A percentile compares a stretch with the other conserved stretches of the same genome.
phyloP scores from a whole-genome alignment of 2,797 vertebrate species.

The Taeniopygia guttata region DNA sequence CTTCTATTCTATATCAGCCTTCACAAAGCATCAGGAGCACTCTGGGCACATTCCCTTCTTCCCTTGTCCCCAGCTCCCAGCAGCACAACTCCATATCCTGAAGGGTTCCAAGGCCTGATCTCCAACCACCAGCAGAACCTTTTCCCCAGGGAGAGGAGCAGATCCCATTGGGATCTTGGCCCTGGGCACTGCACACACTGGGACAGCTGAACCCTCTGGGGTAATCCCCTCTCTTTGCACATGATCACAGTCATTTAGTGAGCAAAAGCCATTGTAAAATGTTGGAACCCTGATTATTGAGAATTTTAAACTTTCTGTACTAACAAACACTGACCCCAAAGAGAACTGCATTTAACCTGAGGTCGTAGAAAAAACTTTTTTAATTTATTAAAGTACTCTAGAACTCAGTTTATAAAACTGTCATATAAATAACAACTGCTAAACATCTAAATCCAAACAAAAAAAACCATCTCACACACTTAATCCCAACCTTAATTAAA shows the following conservation, averaged over 20 bases:
- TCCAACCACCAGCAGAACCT: neutral
- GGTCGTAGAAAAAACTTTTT: neutral
- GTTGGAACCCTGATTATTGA: neutral
- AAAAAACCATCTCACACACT: neutral
- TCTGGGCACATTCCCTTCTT: neutral
- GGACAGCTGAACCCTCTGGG: neutral
- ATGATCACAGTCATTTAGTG: accelerated
- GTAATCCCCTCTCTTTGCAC: neutral
- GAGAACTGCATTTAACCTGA: neutral
- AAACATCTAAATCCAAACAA: neutral
- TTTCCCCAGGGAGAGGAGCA: neutral
- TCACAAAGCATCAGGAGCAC: neutral
- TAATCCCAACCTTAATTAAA: neutral
- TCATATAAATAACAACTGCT: neutral
- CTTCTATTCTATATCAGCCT: neutral
- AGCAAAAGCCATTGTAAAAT: neutral
- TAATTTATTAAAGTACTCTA: neutral
- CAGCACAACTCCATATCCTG: neutral
- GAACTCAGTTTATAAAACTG: neutral
- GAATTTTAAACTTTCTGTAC: neutral
- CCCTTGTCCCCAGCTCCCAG: neutral
- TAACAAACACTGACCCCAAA: neutral
- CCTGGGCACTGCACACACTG: accelerated
- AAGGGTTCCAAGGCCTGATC: neutral
- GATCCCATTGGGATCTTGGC: accelerated